A percentile compares a stretch with the other conserved stretches of the same genome.
These are phyloP conservation scores for Leptothorax acervorum DNA, from an alignment of 2,888 invertebrate species.

Conservation along the genomic window DNA sequence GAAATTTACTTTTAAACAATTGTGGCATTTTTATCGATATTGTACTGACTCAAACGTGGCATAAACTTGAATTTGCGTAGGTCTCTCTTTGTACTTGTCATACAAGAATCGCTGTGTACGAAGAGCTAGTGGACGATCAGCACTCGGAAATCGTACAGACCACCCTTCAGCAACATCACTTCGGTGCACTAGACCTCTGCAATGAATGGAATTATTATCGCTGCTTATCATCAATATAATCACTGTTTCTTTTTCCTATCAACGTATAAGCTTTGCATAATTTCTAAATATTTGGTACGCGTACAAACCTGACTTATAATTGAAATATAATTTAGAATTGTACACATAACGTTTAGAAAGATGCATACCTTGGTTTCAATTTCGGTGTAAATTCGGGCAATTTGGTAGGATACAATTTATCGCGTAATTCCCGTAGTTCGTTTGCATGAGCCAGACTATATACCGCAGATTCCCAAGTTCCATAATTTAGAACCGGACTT, in stretches of 20 bases:
- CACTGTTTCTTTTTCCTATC: neutral
- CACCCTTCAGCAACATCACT: constrained; percentile 86
- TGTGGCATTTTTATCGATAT: neutral
- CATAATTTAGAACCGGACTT: constrained; percentile 91
- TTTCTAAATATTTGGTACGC: neutral
- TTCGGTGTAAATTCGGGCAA: constrained; percentile 89
- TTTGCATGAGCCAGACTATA: constrained; percentile 90
- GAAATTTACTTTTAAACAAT: constrained; percentile 21
- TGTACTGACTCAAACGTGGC: constrained; percentile 85
- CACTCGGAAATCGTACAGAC: constrained; percentile 92
- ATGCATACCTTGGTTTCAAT: constrained; percentile 87
- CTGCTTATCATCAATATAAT: neutral
- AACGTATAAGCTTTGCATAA: constrained; percentile 30
- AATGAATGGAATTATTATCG: constrained; percentile 7
- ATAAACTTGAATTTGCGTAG: constrained; percentile 93
- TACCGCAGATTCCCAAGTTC: constrained; percentile 96
- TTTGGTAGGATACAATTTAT: constrained; percentile 89
- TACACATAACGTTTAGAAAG: too few relatives aligned
- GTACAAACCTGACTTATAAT: neutral
- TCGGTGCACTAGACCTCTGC: constrained; percentile 86
- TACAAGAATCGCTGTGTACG: constrained; percentile 93
- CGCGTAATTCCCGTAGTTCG: constrained; percentile 89
- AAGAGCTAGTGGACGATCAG: constrained; percentile 93
- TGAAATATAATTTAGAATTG: neutral
- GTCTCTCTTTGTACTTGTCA: constrained; percentile 89